These are phyloP conservation scores for Loriculus beryllinus DNA, from an alignment of 2,797 vertebrate species.

Conservation along the genomic window DNA sequence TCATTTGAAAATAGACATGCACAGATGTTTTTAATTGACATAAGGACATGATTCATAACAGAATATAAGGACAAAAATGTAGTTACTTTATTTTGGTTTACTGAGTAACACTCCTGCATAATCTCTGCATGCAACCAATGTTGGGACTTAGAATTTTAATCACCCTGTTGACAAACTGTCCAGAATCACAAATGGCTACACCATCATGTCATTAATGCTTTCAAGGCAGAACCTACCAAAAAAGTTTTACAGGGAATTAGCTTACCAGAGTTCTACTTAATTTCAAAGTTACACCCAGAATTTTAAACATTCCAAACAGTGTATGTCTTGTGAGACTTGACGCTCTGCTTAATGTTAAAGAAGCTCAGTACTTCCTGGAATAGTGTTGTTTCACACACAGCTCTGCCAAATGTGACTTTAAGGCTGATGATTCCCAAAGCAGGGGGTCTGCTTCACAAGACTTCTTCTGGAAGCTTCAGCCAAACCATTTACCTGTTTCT, in stretches of 20 bases:
- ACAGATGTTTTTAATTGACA: conserved; percentile 64
- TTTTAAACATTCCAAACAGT: background rate
- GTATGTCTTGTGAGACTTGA: background rate
- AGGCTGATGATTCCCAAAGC: background rate
- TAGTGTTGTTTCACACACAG: background rate
- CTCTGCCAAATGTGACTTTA: conserved; percentile 21
- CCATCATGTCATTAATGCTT: background rate
- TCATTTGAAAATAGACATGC: conserved; percentile 15
- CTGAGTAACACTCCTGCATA: conserved; percentile 4
- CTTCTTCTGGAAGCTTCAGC: background rate
- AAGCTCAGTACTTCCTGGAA: background rate
- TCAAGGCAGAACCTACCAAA: background rate
- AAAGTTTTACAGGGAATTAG: background rate
- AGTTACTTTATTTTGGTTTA: conserved; percentile 16
- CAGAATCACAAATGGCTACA: background rate
- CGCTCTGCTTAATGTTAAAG: background rate
- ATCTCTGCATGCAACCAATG: background rate
- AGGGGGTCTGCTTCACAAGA: background rate
- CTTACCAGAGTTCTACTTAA: background rate
- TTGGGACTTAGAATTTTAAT: background rate
- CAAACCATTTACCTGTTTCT: conserved; percentile 47
- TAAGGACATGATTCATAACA: conserved; percentile 39
- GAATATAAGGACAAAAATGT: background rate
- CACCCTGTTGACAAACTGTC: background rate
- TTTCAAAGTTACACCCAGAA: conserved; percentile 15